These are phyloP conservation scores for Montifringilla adamsi DNA, from an alignment of 2,113 vertebrate genomes.

Conservation along the genomic window DNA sequence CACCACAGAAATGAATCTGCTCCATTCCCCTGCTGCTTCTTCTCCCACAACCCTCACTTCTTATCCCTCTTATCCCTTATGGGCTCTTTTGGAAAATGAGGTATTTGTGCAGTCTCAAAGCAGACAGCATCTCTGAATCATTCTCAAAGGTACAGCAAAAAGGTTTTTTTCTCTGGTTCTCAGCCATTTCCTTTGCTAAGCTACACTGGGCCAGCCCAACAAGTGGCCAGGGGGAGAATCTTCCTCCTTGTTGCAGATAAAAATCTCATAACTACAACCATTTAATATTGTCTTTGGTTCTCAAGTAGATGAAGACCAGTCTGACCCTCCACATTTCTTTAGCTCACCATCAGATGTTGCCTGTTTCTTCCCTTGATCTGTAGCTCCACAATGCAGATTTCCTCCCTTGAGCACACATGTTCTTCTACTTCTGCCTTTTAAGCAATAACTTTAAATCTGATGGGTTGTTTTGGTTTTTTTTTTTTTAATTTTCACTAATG, in stretches of 20 bases:
- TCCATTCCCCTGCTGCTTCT: neutral
- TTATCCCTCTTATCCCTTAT: neutral
- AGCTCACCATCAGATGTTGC: neutral
- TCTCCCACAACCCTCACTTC: fast-evolving
- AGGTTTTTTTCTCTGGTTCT: neutral
- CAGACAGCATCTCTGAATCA: fast-evolving
- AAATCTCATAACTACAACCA: fast-evolving
- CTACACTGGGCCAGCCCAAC: neutral
- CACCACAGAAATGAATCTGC: neutral
- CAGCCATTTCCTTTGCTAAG: neutral
- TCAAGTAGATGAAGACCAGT: too few relatives aligned
- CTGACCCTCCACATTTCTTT: fast-evolving
- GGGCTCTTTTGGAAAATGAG: neutral
- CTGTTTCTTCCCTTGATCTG: neutral
- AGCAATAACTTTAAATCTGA: neutral
- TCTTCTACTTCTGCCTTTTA: neutral
- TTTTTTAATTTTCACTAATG: neutral
- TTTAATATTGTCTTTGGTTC: neutral
- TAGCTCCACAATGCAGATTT: fast-evolving
- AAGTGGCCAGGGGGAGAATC: fast-evolving
- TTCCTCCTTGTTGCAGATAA: neutral
- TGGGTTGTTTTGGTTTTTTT: neutral
- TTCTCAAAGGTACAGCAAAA: neutral
- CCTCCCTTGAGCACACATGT: neutral
- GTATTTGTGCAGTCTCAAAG: neutral